Base-by-base conservation (phyloP, 2,888 invertebrate species). In the Spatulosminthurus flaviceps region DNA sequence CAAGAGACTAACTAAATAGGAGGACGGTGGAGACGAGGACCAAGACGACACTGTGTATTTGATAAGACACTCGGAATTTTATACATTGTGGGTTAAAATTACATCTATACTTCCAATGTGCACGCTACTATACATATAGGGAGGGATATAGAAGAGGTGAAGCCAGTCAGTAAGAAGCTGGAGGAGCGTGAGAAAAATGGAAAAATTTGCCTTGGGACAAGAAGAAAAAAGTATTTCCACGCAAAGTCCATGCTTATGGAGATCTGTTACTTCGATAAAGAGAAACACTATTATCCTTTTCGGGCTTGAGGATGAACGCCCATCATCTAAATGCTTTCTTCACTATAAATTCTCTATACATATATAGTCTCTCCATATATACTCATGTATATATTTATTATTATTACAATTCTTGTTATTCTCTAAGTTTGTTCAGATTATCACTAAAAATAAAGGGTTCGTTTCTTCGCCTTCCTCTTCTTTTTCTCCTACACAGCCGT, bases 231-330 rank as follows among this genome's bases (percentile, higher is more conserved):
- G 66, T 78, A 71, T 81, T 78, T 78, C 78, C 81, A 81, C 81
- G 79, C 81, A 81, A 81, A 81, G 79, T 78, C 76, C 77, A 79
- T 78, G 80, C 77, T 79, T 72, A 81, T 43, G 77, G 79, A 82
- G 82, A 82, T 82, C 82, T 80, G 81, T 82, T 82, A 78, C 82
- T 82, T 79, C 71, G 82, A 82, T 82, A 82, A 80, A 51, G 64
- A 70, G 77, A 79, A 82, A 79, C 80, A 81, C 79, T 80, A 81
- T 81, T 80, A 81, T 75, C 81, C 78, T 80, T 81, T 81, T 79
- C 73, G 79, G 74, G 74, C 29, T 74, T 21, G 67, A 78, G 71
- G 61, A 78, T 78, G 61, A 78, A 78, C 78, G 78, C 78, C 78
- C 78, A 78, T 70, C 78, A 60, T 24, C 26, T 28, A 60, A n/a